Evolutionary conservation across 2,113 vertebrate species (phyloP).

Genomic region (Erythrolamprus reginae): DNA sequence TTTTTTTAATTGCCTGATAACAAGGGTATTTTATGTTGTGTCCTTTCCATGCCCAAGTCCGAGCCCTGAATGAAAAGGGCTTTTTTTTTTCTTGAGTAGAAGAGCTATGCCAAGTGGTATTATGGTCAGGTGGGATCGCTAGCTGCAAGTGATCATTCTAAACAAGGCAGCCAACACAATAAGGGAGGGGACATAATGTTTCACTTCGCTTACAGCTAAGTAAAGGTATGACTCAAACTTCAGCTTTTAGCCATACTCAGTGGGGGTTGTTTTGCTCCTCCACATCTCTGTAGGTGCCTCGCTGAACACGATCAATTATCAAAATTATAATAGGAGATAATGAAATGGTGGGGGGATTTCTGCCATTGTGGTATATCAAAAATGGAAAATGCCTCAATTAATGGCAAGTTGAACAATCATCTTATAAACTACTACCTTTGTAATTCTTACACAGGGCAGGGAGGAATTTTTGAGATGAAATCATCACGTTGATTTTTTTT

Average conservation of each 20-base stretch:
- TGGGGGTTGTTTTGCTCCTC: not conserved
- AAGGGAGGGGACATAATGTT: not conserved
- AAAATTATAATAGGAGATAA: not conserved
- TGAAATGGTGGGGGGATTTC: not conserved
- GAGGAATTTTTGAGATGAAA: conserved; percentile 37
- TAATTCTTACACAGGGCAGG: conserved; percentile 25
- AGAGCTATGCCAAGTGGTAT: not conserved
- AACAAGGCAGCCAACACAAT: not conserved
- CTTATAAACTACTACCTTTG: conserved; percentile 23
- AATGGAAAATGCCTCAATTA: not conserved
- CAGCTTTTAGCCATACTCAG: not conserved
- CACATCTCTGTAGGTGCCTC: not conserved
- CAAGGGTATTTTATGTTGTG: not conserved
- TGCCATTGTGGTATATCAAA: not conserved
- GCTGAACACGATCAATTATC: too few species aligned
- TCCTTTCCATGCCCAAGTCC: not conserved
- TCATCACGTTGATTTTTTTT: conserved; percentile 44
- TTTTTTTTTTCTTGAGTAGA: not conserved
- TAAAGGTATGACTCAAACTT: not conserved
- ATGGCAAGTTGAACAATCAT: conserved; percentile 24
- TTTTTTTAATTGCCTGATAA: too few species aligned
- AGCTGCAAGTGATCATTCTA: not conserved
- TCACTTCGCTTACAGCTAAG: not conserved
- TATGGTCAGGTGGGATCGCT: not conserved
- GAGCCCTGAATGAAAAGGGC: not conserved